phyloP scores from a whole-genome alignment of 2,797 vertebrate species.

The Bovichtus diacanthus region DNA sequence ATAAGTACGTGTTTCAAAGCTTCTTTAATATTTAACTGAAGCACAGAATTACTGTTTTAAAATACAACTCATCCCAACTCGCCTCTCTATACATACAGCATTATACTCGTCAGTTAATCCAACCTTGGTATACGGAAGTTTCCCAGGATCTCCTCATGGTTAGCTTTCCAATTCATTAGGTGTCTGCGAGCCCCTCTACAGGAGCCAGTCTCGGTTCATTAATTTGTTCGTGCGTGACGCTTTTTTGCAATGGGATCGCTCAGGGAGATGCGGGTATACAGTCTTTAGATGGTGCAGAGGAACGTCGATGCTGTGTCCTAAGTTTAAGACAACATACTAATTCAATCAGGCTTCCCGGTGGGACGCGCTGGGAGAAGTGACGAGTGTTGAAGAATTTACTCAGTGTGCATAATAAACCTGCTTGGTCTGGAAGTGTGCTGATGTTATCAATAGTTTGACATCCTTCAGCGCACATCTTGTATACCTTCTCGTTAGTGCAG shows the following conservation, averaged over 20 bases:
- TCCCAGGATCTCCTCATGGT: slow-evolving; percentile 32
- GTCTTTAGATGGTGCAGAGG: not conserved
- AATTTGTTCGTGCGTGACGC: slow-evolving; percentile 6
- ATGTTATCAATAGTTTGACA: not conserved
- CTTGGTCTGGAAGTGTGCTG: not conserved
- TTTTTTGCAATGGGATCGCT: slow-evolving; percentile 2
- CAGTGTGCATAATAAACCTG: not conserved
- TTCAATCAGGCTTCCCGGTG: not conserved
- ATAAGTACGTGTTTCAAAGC: not conserved
- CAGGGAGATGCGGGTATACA: not conserved
- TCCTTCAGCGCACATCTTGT: not conserved
- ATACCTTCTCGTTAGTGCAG: not conserved
- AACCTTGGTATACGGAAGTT: not conserved
- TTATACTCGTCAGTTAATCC: not conserved
- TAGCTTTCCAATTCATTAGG: slow-evolving; percentile 15
- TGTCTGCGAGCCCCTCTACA: not conserved
- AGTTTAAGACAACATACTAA: not conserved
- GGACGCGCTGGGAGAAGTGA: not conserved
- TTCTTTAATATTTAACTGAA: not conserved
- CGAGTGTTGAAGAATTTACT: not conserved
- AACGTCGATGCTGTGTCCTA: not conserved
- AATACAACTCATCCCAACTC: not conserved
- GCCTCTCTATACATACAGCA: not conserved
- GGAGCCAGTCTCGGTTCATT: slow-evolving; percentile 20
- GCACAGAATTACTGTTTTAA: not conserved